Percentiles rank a stretch among this genome's conserved stretches.
Conservation (phyloP, 2,888 invertebrate genomes). For the Pheosia tremula region DNA sequence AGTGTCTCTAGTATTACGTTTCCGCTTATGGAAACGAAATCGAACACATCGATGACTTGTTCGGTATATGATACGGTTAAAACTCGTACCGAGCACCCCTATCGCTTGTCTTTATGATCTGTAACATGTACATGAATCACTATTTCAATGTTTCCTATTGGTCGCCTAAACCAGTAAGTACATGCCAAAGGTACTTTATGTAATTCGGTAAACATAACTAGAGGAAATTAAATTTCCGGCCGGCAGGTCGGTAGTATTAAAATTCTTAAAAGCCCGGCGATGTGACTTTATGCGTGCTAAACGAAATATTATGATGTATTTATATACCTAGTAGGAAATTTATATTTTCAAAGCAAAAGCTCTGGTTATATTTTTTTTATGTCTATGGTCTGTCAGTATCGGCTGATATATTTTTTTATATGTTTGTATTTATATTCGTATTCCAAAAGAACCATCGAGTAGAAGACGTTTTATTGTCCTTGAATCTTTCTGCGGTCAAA, state of each 20-base stretch:
- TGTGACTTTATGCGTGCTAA: conserved; percentile 23
- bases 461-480: too few relatives aligned
- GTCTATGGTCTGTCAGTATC: neutral
- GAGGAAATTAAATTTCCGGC: conserved; percentile 44
- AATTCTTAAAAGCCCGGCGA: conserved; percentile 25
- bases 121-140: too few relatives aligned
- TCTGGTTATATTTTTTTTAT: neutral
- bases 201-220: conserved; percentile 13
- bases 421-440: neutral
- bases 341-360: neutral
- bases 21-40: too few relatives aligned
- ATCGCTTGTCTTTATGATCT: too few relatives aligned
- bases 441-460: neutral
- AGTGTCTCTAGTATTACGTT: too few relatives aligned
- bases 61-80: too few relatives aligned
- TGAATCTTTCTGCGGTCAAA: too few relatives aligned
- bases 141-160: conserved; percentile 6
- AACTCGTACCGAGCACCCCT: too few relatives aligned
- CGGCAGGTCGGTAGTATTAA: conserved; percentile 29
- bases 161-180: conserved; percentile 10
- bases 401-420: neutral
- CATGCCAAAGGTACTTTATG: conserved; percentile 6
- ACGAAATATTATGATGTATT: conserved; percentile 34
- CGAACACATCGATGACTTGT: too few relatives aligned
- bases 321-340: neutral